Evolutionary conservation across 2,113 vertebrate genomes (phyloP).

Genomic region (Cebidichthys violaceus): DNA sequence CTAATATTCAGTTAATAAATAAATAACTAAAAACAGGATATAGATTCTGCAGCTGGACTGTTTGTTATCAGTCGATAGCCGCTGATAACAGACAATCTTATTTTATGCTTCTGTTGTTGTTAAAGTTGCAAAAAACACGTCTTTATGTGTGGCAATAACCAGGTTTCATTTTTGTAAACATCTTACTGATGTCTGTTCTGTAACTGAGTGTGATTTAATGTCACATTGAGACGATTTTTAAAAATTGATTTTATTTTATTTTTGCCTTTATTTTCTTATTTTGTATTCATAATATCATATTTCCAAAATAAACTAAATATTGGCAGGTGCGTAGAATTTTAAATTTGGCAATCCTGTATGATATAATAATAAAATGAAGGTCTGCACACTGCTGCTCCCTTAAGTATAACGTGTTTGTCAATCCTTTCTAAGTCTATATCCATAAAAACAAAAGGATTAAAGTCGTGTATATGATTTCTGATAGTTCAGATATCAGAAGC

Average conservation of each 20-base stretch:
- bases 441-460: neutral
- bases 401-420: too few relatives aligned
- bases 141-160: neutral
- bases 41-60: neutral
- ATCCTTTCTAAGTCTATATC: too few relatives aligned
- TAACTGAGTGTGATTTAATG: neutral
- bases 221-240: neutral
- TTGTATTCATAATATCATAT: too few relatives aligned
- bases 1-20: neutral
- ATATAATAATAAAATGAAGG: too few relatives aligned
- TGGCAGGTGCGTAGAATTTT: too few relatives aligned
- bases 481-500: neutral
- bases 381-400: too few relatives aligned
- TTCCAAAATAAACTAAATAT: too few relatives aligned
- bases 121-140: neutral
- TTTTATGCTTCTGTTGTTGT: neutral
- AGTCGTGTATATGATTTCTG: neutral
- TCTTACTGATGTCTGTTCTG: neutral
- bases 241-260: too few relatives aligned
- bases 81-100: neutral
- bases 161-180: neutral
- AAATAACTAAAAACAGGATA: neutral
- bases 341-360: too few relatives aligned
- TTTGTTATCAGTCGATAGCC: neutral
- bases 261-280: neutral